Conservation (phyloP, 2,888 invertebrate species). For the Cosmopolites sordidus region DNA sequence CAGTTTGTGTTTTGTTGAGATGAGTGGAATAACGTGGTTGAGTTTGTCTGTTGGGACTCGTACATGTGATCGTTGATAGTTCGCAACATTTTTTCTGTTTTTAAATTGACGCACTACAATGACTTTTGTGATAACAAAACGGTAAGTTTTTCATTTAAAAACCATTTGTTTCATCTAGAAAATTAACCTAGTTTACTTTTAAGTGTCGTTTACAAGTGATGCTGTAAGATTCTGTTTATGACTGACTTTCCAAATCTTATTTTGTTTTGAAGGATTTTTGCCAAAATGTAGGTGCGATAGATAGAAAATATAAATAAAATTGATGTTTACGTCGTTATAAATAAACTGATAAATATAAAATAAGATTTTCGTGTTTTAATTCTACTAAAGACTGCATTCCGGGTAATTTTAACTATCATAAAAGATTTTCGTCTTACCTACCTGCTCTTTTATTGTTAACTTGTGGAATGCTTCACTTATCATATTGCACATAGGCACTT, state of each 20-base stretch:
- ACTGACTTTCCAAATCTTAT: slow-evolving; percentile 12
- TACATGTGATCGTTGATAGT: slow-evolving; percentile 38
- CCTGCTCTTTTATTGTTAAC: too few species aligned
- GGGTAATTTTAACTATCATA: too few species aligned
- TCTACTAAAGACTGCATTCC: too few species aligned
- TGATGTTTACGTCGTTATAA: too few species aligned
- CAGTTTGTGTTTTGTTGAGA: slow-evolving; percentile 34
- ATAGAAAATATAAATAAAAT: too few species aligned
- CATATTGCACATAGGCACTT: too few species aligned
- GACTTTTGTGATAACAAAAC: slow-evolving; percentile 35
- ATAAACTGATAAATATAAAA: too few species aligned
- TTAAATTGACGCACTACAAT: slow-evolving; percentile 33
- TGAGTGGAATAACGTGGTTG: slow-evolving; percentile 30
- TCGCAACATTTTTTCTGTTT: slow-evolving; percentile 30
- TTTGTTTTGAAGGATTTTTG: slow-evolving; percentile 13
- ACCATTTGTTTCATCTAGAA: not conserved
- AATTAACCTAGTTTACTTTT: slow-evolving; percentile 15
- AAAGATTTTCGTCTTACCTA: too few species aligned
- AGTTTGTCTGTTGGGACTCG: slow-evolving; percentile 33
- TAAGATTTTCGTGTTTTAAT: too few species aligned
- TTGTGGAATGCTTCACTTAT: too few species aligned
- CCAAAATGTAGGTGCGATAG: not conserved
- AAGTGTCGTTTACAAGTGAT: slow-evolving; percentile 16
- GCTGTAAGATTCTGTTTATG: slow-evolving; percentile 21
- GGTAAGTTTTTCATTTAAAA: slow-evolving; percentile 30